These are phyloP conservation scores for Boleophthalmus pectinirostris DNA, from an alignment of 2,113 vertebrate genomes.

Conservation along the genomic window DNA sequence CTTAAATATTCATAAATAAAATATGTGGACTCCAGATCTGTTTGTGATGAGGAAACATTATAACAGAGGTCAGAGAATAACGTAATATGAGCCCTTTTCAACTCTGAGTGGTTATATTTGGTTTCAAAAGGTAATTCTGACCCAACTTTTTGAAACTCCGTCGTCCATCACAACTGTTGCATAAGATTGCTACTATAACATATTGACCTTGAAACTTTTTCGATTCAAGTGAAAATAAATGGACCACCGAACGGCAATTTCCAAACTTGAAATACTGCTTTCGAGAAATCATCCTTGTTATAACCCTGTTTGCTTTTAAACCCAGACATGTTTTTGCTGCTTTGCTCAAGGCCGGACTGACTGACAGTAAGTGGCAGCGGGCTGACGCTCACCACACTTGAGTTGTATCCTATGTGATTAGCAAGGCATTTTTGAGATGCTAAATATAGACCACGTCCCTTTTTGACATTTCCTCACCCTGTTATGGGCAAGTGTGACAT, in stretches of 20 bases:
- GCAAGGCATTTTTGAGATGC: neutral
- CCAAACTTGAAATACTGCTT: neutral
- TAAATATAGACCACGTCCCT: neutral
- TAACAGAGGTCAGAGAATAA: too few species aligned
- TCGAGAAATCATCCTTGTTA: slow-evolving; percentile 12
- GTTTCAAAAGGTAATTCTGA: too few species aligned
- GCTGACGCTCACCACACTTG: neutral
- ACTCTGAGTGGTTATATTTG: too few species aligned
- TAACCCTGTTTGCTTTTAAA: slow-evolving; percentile 23
- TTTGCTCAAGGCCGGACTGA: neutral
- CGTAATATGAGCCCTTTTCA: too few species aligned
- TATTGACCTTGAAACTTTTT: slow-evolving; percentile 9
- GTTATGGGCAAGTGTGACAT: slow-evolving; percentile 18
- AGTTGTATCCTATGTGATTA: neutral
- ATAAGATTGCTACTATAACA: neutral
- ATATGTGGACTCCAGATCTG: too few species aligned
- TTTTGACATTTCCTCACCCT: neutral
- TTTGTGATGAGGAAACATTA: too few species aligned
- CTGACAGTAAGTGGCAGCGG: slow-evolving; percentile 8
- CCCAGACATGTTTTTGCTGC: slow-evolving; percentile 9
- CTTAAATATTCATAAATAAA: too few species aligned
- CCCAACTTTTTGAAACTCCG: too few species aligned
- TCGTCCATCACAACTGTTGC: neutral
- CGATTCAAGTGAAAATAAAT: neutral
- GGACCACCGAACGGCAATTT: neutral